Evolutionary conservation across 1,140 invertebrate species (phyloP), one percentile per base, ranked within the genome.

Genomic region (Drosophila micromelanica): DNA sequence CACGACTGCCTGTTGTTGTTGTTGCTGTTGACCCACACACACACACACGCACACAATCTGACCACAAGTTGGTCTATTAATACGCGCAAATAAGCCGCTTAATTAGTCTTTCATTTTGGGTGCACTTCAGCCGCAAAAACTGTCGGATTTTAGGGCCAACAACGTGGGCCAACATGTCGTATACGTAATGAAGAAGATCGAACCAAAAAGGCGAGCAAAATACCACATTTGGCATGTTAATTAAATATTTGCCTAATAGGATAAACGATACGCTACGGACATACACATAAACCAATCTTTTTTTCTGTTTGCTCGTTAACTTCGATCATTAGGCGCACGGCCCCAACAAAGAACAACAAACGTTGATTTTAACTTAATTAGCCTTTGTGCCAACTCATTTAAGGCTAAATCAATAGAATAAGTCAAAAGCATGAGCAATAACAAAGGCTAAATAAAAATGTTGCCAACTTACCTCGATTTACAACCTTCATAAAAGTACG

Each of bases 51-150:
- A 17, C 52, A 65, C 45, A 61, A 17, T 11, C 43, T 70, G 69
- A 82, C 84, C 84, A 74, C 84, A 87, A 87, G 69, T 76, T 63
- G 84, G 84, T 87, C 84, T 89, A 89, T 87, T 86, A 86, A 86
- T 87, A 76, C 78, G 82, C 78, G 78, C 78, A 86, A 86, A 86
- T 86, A 86, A 86, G 82, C 82, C 84, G 84, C 82, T 86, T 86
- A 86, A 86, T 86, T 86, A 86, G 82, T 89, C 72, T 89, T 86
- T 73, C 82, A 86, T 87, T 86, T 89, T 69, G 69, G 75, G 78
- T 63, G 78, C 45, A 78, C 52, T 86, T 75, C 62, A 76, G 84
- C 78, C 84, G 38, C 65, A 86, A 72, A 72, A 78, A 77, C 84
- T 87, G 84, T 86, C 78, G 82, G 82, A 73, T 89, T 86, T 70